These are phyloP conservation scores for Hylaeus anthracinus DNA, from an alignment of 1,140 invertebrate genomes.

Conservation along the genomic window DNA sequence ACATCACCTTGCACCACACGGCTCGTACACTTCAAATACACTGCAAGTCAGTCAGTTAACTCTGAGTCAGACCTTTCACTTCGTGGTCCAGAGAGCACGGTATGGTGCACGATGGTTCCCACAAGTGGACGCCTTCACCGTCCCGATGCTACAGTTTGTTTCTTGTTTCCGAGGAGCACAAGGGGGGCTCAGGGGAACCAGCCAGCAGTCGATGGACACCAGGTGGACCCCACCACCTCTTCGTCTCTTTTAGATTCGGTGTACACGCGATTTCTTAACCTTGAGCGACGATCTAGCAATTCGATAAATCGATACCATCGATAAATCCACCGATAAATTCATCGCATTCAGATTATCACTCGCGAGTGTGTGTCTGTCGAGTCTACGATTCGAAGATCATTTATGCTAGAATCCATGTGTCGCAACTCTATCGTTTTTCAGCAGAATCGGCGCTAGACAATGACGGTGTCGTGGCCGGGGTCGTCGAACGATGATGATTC, in stretches of 20 bases:
- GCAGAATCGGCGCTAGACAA: not conserved
- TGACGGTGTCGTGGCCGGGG: not conserved
- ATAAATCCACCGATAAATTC: no score
- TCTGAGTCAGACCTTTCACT: constrained; percentile 78
- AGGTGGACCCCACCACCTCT: constrained; percentile 3
- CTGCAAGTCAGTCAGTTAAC: constrained; percentile 71
- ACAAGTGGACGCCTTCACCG: constrained; percentile 73
- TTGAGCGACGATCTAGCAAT: no score
- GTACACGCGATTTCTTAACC: not conserved
- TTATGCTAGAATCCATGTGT: not conserved
- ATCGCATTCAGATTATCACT: no score
- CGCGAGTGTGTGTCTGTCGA: not conserved
- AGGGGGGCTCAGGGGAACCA: constrained; percentile 15
- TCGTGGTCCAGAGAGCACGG: constrained; percentile 79
- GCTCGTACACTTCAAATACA: constrained; percentile 67
- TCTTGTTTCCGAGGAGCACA: constrained; percentile 63
- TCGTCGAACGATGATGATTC: constrained; percentile 10
- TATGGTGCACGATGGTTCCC: constrained; percentile 77
- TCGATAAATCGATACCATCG: no score
- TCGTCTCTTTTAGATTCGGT: not conserved
- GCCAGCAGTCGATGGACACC: constrained; percentile 24
- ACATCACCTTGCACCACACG: constrained; percentile 57
- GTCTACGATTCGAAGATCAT: not conserved
- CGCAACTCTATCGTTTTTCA: not conserved
- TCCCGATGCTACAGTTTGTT: constrained; percentile 74